Conservation (phyloP, 2,888 invertebrate species). For the Clitarchus hookeri region DNA sequence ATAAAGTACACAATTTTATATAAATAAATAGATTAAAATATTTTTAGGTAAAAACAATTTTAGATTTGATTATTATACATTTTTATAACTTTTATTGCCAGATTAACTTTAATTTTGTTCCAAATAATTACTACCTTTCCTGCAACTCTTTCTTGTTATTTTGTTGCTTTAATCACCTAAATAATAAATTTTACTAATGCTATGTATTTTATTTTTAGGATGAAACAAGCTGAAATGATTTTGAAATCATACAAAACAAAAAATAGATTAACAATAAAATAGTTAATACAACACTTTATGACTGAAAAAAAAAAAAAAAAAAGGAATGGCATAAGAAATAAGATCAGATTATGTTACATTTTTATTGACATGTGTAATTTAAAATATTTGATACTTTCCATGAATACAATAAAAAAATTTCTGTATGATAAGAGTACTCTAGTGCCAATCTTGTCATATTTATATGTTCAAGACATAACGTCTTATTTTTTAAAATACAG, state of each 20-base stretch:
- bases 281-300: not conserved
- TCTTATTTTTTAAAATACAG: not conserved
- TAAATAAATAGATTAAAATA: conserved; percentile 3
- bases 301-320: not conserved
- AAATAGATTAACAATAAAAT: not conserved
- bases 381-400: not conserved
- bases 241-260: not conserved
- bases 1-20: not conserved
- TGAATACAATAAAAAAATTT: not conserved
- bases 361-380: not conserved
- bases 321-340: not conserved
- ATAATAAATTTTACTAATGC: not conserved
- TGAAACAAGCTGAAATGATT: not conserved
- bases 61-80: not conserved
- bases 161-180: not conserved
- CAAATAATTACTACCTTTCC: not conserved
- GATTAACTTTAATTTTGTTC: not conserved
- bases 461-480: too few species aligned
- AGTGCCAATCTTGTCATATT: too few species aligned
- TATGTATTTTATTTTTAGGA: not conserved
- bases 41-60: not conserved
- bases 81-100: conserved; percentile 1
- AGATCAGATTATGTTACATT: not conserved
- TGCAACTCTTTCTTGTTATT: not conserved
- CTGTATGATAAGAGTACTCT: not conserved